Base-by-base conservation (phyloP, 2,113 vertebrate species). In the Seriola rivoliana region DNA sequence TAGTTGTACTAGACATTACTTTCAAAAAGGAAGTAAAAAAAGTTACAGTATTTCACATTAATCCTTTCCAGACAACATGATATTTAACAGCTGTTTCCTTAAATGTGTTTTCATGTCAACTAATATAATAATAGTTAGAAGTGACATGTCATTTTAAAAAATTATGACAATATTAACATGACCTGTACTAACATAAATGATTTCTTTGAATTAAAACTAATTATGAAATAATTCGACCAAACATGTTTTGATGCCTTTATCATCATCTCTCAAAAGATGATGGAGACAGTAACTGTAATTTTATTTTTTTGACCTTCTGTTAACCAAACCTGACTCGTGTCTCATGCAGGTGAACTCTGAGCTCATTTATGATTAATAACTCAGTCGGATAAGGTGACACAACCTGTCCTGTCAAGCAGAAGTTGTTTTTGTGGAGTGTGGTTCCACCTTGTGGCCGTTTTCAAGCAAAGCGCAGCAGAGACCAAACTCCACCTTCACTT, bases 21-120 rank as follows among this genome's bases (percentile, higher is more conserved):
- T 91, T 92, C 83, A 60, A 40, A 75, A 84, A 80, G 90, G 90
- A 95, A 93, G 85, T 78, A 60, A 29, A 75, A 67, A 5, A 66
- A 57, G 54, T 59, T 4, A 2, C 16, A 10, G 0, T 80, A 38
- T 75, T 76, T 78, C 19, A 63, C 25, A 25, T 67, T 54, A 59
- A 11, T 38, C 1, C 5, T 10, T 71, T 63, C 12, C 21, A 63
- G 29, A 69, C n/a, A 19, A 14, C 8, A 9, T 10, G 2, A 34
- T 4, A 6, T 12, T 25, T 46, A 34, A 50, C 32, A 13, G 13
- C n/a, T 5, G 19, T 57, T 80, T 14, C 14, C n/a, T 19, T 17
- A 36, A 36, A 29, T 29, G 29, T 29, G 29, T 29, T 29, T 29
- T 29, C 29, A 29, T 29, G 2, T 29, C 29, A 29, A 29, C 29